phyloP scores from a whole-genome alignment of 2,797 vertebrate species.

The Thamnophis elegans region DNA sequence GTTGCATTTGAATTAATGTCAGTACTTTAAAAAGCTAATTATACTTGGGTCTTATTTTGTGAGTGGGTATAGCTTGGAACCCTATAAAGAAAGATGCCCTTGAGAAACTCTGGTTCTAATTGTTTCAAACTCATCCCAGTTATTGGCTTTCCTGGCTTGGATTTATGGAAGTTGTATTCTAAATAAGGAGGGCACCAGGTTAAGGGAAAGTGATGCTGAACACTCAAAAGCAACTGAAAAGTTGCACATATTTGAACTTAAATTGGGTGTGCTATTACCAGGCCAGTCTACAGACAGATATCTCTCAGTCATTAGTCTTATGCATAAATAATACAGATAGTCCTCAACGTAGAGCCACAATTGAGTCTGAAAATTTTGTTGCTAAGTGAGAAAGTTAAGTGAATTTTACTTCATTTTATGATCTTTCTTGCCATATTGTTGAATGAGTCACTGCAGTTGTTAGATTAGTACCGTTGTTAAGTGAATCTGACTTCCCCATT shows the following conservation, averaged over 20 bases:
- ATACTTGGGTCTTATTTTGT: neutral
- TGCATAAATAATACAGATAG: neutral
- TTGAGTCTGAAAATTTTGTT: neutral
- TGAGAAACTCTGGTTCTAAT: neutral
- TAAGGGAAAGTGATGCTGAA: neutral
- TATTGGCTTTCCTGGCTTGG: neutral
- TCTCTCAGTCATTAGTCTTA: neutral
- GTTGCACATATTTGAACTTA: neutral
- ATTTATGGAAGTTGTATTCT: neutral
- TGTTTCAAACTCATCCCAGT: neutral
- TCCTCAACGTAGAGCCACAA: neutral
- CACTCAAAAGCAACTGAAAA: neutral
- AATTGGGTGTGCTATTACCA: neutral
- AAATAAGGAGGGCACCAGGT: neutral
- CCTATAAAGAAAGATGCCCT: neutral
- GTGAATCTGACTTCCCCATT: neutral
- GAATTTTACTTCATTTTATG: neutral
- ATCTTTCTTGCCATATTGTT: neutral
- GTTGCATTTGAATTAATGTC: neutral
- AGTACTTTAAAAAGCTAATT: neutral
- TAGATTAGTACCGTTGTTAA: neutral
- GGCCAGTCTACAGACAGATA: neutral
- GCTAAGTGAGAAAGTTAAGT: neutral
- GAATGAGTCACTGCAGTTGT: neutral
- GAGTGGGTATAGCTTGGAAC: neutral